A percentile compares a stretch with the other conserved stretches of the same genome.
phyloP scores from a whole-genome alignment of 2,113 vertebrate genomes.

The Oreotrochilus melanogaster region DNA sequence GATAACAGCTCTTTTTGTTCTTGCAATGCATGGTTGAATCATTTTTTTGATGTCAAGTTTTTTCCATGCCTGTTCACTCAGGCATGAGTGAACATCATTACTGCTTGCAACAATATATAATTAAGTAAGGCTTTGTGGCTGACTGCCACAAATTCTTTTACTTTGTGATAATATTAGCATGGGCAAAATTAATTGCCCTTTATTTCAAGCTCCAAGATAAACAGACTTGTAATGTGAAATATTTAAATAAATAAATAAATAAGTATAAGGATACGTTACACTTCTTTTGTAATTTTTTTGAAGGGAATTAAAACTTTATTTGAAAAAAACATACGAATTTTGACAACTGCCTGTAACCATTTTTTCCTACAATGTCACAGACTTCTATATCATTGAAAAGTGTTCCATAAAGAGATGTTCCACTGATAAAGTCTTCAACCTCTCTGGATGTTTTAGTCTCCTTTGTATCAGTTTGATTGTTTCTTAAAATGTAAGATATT shows the following conservation, averaged over 20 bases:
- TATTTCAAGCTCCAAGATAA: constrained; percentile 46
- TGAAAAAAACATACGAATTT: not conserved
- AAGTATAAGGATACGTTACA: not conserved
- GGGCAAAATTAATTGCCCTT: constrained; percentile 18
- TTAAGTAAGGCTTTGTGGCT: not conserved
- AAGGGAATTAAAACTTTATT: not conserved
- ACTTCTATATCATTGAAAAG: not conserved
- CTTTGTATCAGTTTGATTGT: not conserved
- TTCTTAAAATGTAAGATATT: not conserved
- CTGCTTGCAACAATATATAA: not conserved
- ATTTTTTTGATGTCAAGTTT: not conserved
- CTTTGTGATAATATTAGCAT: constrained; percentile 12
- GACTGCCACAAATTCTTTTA: constrained; percentile 29
- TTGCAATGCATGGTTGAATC: not conserved
- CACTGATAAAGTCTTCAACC: not conserved
- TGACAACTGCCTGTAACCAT: not conserved
- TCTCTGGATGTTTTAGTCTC: not conserved
- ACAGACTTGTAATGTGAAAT: not conserved
- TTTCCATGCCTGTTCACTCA: not conserved
- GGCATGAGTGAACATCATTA: not conserved
- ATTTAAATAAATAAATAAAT: not conserved
- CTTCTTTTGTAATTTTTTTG: not conserved
- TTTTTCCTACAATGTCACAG: not conserved
- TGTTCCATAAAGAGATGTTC: not conserved
- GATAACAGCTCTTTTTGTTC: not conserved